Percentiles rank a stretch among this genome's conserved stretches.
Evolutionary conservation across 1,140 invertebrate species (phyloP).

Genomic region (Drosophila sechellia): DNA sequence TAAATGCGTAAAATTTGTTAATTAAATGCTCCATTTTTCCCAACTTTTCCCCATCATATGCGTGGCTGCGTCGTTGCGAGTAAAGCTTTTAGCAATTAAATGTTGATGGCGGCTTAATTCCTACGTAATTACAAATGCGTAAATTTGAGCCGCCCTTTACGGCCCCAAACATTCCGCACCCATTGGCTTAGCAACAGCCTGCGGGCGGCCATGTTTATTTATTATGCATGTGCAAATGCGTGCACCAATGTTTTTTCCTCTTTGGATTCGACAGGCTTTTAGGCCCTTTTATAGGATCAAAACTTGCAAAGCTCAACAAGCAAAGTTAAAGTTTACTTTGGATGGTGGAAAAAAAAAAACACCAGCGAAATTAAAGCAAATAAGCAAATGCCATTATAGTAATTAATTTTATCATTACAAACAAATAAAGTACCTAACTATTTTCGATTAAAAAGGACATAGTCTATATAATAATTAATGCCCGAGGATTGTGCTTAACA

Average conservation of each 20-base stretch:
- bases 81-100: slow-evolving; percentile 76
- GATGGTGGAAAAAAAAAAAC: neutral
- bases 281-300: slow-evolving; percentile 37
- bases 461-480: too few species aligned
- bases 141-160: slow-evolving; percentile 60
- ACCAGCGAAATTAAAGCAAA: slow-evolving; percentile 7
- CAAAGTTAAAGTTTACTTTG: slow-evolving; percentile 14
- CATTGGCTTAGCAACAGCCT: slow-evolving; percentile 49
- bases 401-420: neutral
- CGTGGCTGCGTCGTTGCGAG: slow-evolving; percentile 40
- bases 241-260: slow-evolving; percentile 36
- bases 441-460: too few species aligned
- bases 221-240: slow-evolving; percentile 76
- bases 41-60: slow-evolving; percentile 21
- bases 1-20: slow-evolving; percentile 83
- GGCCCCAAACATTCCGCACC: slow-evolving; percentile 41
- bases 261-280: slow-evolving; percentile 34
- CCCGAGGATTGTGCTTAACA: too few species aligned
- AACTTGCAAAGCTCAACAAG: slow-evolving; percentile 27
- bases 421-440: neutral
- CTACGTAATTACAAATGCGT: slow-evolving; percentile 79
- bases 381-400: neutral
- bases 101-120: slow-evolving; percentile 79
- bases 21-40: slow-evolving; percentile 71
- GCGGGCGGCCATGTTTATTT: slow-evolving; percentile 56